Evolutionary conservation across 2,888 invertebrate genomes (phyloP).

Genomic region (Nomada flava): DNA sequence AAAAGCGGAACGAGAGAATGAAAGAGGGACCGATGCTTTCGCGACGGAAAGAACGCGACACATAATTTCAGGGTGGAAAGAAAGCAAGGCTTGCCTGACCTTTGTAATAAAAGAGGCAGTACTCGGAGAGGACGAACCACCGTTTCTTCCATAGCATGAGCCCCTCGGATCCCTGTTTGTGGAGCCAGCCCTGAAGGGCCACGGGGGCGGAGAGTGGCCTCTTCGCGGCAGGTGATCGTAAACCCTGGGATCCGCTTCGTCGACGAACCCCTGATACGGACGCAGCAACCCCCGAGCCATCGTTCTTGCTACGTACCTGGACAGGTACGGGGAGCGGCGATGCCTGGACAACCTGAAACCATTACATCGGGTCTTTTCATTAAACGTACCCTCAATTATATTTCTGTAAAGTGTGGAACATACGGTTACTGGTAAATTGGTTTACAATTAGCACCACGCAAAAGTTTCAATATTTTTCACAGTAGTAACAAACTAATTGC

Average conservation of each 20-base stretch:
- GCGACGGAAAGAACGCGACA: background rate
- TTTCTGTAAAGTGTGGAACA: too few species aligned
- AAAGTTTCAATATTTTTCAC: too few species aligned
- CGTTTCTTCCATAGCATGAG: constrained; percentile 97
- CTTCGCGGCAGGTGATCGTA: constrained; percentile 93
- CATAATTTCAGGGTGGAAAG: constrained; percentile 20
- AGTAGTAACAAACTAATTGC: too few species aligned
- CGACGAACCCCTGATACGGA: constrained; percentile 79
- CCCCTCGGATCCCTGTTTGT: constrained; percentile 97
- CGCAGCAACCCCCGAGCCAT: constrained; percentile 77
- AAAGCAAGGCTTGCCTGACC: constrained; percentile 85
- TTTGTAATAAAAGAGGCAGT: constrained; percentile 97
- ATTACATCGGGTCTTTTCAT: background rate
- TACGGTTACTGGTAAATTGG: too few species aligned
- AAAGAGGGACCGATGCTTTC: background rate
- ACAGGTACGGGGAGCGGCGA: constrained; percentile 73
- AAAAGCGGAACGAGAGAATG: background rate
- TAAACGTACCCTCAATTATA: too few species aligned
- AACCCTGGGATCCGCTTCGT: constrained; percentile 86
- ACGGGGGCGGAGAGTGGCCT: constrained; percentile 94
- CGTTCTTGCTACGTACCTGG: constrained; percentile 81
- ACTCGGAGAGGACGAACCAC: constrained; percentile 97
- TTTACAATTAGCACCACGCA: too few species aligned
- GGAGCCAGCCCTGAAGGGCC: constrained; percentile 94
- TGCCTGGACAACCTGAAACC: constrained; percentile 73